Base-by-base conservation (phyloP, 2,888 invertebrate species). In the Mystacides longicornis region DNA sequence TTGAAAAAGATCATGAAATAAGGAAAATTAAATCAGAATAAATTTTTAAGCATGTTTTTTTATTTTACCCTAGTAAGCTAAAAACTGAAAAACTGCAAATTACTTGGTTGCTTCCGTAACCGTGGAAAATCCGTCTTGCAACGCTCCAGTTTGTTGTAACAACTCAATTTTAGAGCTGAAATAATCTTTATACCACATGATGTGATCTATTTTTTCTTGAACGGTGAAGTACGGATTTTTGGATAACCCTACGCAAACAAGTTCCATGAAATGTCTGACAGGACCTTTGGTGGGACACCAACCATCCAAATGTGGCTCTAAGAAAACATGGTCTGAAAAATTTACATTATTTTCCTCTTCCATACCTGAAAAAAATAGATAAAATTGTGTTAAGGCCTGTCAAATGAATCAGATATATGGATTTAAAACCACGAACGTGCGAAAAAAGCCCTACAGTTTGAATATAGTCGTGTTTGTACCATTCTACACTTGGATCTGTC, bases 191-290 rank as follows among this genome's bases (percentile, higher is more conserved):
- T 88, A 98, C 97, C 97, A 98, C 59, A 84, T 71, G 46, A 99
- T 88, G 66, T 95, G 93, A 11, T 88, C 90, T 60, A 79, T 81
- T 69, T 99, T 99, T 64, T 95, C 90, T 61, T 85, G 71, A 0
- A 88, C 91, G 0, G 89, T 89, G 65, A 97, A 79, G 71, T 90
- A 93, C 0, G 93, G 87, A 75, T 98, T 99, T 71, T 95, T 95
- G 0, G 95, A 93, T 1, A 99, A 78, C 3, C 97, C 98, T 0
- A 88, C 83, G 63, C 90, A 88, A 0, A 98, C 96, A 4, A 98
- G 77, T 67, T 99, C 96, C 98, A 99, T 98, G 69, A 95, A 99
- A 71, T 97, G 93, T 5, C 94, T 80, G 62, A 99, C 79, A 0
- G 98, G 97, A 0, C 97, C 98, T 63, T 79, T 83, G 47, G 75